Conservation (phyloP, 2,888 invertebrate species). For the Liposcelis brunnea region DNA sequence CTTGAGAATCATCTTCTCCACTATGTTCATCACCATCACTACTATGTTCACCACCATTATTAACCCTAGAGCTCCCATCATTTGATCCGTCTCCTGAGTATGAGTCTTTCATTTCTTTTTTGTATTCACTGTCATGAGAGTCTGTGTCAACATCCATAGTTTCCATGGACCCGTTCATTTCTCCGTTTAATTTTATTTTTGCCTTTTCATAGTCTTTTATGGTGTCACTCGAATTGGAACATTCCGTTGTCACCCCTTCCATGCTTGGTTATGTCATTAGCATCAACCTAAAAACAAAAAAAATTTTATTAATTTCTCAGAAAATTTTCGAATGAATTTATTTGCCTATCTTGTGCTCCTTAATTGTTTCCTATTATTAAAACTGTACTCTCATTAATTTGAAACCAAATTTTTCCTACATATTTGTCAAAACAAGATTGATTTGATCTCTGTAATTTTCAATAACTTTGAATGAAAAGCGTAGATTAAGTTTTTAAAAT, state of each 20-base stretch:
- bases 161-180: not conserved
- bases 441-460: too few relatives aligned
- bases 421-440: too few relatives aligned
- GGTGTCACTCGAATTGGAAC: not conserved
- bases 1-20: not conserved
- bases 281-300: not conserved
- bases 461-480: too few relatives aligned
- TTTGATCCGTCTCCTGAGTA: not conserved
- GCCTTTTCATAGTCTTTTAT: not conserved
- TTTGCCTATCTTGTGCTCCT: too few relatives aligned
- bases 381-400: too few relatives aligned
- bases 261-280: not conserved
- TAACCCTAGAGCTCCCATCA: not conserved
- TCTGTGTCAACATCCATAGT: not conserved
- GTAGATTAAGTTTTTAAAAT: too few relatives aligned
- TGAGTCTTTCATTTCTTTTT: too few relatives aligned
- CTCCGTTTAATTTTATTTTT: not conserved
- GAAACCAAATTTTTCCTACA: too few relatives aligned
- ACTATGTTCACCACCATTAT: not conserved
- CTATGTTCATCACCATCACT: too few relatives aligned
- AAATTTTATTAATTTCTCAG: too few relatives aligned
- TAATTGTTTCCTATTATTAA: too few relatives aligned
- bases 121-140: not conserved
- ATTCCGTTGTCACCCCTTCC: not conserved
- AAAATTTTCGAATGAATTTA: too few relatives aligned